These are phyloP conservation scores for Caenorhabditis sulstoni DNA, from an alignment of 2,888 invertebrate genomes.

Conservation along the genomic window DNA sequence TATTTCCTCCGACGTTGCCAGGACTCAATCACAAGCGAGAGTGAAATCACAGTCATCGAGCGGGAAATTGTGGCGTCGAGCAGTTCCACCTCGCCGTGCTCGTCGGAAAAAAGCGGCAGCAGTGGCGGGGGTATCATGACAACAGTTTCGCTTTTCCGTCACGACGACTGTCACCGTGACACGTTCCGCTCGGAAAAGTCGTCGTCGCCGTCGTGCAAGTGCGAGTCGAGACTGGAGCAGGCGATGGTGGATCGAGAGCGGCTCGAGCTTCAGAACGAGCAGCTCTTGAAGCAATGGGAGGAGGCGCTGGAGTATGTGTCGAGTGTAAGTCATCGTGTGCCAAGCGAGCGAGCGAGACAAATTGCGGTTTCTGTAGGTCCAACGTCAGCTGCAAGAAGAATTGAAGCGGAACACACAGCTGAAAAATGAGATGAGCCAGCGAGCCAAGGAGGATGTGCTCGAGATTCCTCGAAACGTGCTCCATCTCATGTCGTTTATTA, in stretches of 20 bases:
- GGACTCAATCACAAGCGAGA: conserved; percentile 65
- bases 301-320: conserved; percentile 69
- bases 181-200: conserved; percentile 37
- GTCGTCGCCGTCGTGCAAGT: conserved; percentile 28
- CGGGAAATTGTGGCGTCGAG: conserved; percentile 62
- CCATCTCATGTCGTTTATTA: conserved; percentile 53
- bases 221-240: conserved; percentile 46
- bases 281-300: conserved; percentile 69
- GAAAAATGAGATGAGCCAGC: conserved; percentile 55
- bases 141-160: conserved; percentile 27
- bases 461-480: conserved; percentile 57
- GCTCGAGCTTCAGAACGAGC: conserved; percentile 70
- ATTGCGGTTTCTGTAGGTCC: conserved; percentile 54
- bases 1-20: no score
- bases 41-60: conserved; percentile 68
- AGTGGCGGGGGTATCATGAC: conserved; percentile 39
- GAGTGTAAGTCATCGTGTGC: conserved; percentile 51
- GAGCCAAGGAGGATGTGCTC: conserved; percentile 59
- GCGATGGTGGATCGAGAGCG: conserved; percentile 65
- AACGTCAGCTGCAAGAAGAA: conserved; percentile 69
- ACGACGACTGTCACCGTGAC: conserved; percentile 45
- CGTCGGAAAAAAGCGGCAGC: conserved; percentile 60
- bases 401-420: conserved; percentile 58
- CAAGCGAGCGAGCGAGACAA: not conserved
- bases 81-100: conserved; percentile 63